A percentile compares a stretch with the other conserved stretches of the same genome.
Evolutionary conservation across 2,113 vertebrate species (phyloP).

Genomic region (Neolamprologus cancellatus): DNA sequence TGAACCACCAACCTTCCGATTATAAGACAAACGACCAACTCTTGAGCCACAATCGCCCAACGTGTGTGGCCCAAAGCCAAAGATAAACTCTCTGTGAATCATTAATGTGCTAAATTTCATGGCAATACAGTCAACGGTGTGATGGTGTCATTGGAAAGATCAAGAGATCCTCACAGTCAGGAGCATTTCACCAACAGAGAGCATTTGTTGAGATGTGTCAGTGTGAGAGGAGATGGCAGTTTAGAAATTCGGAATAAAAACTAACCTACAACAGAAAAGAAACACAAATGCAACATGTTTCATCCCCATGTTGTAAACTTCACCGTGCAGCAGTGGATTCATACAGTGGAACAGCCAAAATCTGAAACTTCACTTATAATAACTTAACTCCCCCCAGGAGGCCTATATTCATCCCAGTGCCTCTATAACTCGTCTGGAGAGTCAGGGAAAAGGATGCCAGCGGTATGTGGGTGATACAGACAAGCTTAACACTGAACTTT

Average conservation of each 20-base stretch:
- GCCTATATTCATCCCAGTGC: slow-evolving; percentile 4
- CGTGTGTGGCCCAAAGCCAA: rapidly evolving
- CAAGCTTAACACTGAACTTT: slow-evolving; percentile 38
- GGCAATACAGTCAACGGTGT: not conserved
- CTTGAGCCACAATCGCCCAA: rapidly evolving
- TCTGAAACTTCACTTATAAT: slow-evolving; percentile 45
- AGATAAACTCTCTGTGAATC: not conserved
- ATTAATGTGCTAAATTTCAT: not conserved
- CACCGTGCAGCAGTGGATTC: not conserved
- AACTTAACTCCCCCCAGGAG: slow-evolving; percentile 2
- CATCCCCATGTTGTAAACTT: not conserved
- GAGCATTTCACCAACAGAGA: not conserved
- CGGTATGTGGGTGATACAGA: slow-evolving; percentile 36
- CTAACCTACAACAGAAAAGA: not conserved
- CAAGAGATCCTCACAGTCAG: not conserved
- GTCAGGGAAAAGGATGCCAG: not conserved
- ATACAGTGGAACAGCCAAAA: not conserved
- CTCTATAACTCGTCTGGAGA: slow-evolving; percentile 26
- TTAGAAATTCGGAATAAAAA: not conserved
- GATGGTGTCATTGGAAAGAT: not conserved
- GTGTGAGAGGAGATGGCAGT: rapidly evolving
- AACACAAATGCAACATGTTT: not conserved
- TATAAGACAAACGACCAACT: rapidly evolving
- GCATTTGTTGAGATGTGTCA: not conserved
- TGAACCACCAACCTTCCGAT: rapidly evolving